Evolutionary conservation across 2,888 invertebrate species (phyloP).

Genomic region (Eudemis profundana): DNA sequence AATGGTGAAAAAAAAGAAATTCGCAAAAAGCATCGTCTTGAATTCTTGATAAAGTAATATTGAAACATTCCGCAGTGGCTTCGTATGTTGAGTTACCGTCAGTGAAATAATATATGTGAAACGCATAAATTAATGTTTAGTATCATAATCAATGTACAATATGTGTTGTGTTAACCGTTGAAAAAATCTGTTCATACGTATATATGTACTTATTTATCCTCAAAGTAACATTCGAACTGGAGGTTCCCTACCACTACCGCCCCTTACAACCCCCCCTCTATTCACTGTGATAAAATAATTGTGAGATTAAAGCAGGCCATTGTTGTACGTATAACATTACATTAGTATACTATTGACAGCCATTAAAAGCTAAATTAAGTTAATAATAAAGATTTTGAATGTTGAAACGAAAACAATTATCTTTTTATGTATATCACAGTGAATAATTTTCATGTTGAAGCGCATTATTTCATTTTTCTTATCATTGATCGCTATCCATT

Average conservation of each 20-base stretch:
- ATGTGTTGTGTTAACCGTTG: conserved; percentile 41
- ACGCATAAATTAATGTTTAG: conserved; percentile 56
- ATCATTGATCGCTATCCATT: conserved; percentile 1
- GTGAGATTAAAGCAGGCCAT: conserved; percentile 44
- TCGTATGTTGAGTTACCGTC: conserved; percentile 55
- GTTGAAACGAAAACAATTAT: conserved; percentile 12
- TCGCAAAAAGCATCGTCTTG: not conserved
- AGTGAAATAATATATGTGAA: conserved; percentile 51
- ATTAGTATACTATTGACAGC: not conserved
- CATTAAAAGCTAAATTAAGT: not conserved
- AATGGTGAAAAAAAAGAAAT: not conserved
- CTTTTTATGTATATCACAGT: conserved; percentile 62
- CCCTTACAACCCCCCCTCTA: conserved; percentile 57
- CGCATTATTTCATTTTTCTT: conserved; percentile 4
- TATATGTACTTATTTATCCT: conserved; percentile 28
- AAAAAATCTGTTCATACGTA: conserved; percentile 40
- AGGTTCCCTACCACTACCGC: conserved; percentile 5
- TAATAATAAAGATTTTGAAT: conserved; percentile 9
- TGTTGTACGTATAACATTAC: conserved; percentile 10
- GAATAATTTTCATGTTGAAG: conserved; percentile 57
- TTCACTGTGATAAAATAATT: conserved; percentile 72
- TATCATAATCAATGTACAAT: conserved; percentile 49
- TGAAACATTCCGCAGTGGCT: conserved; percentile 63
- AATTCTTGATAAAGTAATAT: conserved; percentile 23
- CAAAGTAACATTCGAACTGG: conserved; percentile 12